A percentile compares a stretch with the other conserved stretches of the same genome.
phyloP scores from a whole-genome alignment of 2,888 invertebrate species.

The Zaprionus bogoriensis region DNA sequence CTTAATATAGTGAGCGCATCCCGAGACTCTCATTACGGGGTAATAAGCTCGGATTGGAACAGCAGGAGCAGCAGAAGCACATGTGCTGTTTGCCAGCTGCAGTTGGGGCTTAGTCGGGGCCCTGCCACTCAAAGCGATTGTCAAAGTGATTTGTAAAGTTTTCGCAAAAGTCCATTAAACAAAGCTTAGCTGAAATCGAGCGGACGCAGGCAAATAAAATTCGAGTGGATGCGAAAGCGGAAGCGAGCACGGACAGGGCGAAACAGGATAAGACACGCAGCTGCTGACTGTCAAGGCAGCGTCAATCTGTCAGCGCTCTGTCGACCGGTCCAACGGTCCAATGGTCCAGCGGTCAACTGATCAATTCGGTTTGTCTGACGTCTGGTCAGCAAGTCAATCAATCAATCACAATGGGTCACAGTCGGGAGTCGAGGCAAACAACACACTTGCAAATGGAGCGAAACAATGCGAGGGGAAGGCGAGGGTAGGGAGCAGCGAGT shows the following conservation, averaged over 20 bases:
- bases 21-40: too few species aligned
- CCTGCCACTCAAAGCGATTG: background rate
- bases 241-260: background rate
- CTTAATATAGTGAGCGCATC: too few species aligned
- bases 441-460: constrained; percentile 39
- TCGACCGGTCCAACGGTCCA: constrained; percentile 2
- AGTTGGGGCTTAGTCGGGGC: background rate
- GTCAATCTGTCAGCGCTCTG: constrained; percentile 20
- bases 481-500: background rate
- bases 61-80: too few species aligned
- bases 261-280: constrained; percentile 6
- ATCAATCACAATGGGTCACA: constrained; percentile 34
- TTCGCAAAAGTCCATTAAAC: constrained; percentile 57
- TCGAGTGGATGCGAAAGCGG: background rate
- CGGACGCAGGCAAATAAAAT: background rate
- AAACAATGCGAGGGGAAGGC: background rate
- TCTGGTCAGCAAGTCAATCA: constrained; percentile 49
- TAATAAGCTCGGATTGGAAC: too few species aligned
- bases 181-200: constrained; percentile 52
- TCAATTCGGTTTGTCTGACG: constrained; percentile 30
- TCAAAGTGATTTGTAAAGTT: constrained; percentile 33
- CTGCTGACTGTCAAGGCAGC: constrained; percentile 27
- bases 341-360: constrained; percentile 35
- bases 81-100: background rate
- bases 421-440: constrained; percentile 25